Evolutionary conservation across 2,888 invertebrate species (phyloP).

Genomic region (Xanthia icteritia): DNA sequence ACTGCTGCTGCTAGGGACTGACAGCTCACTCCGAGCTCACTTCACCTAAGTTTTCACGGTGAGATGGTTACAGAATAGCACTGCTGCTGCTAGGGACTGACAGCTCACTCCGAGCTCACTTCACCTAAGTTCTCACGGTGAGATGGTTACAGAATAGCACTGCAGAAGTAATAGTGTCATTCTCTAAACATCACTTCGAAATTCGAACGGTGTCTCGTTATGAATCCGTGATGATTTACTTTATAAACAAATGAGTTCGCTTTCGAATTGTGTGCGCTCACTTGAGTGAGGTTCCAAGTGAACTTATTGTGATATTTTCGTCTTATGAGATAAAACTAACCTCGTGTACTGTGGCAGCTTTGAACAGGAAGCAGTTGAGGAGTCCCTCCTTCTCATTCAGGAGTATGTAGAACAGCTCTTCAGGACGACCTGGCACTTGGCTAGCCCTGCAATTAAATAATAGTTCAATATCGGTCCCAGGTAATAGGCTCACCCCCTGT

Average conservation of each 20-base stretch:
- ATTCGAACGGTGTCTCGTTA: neutral
- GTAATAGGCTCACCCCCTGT: neutral
- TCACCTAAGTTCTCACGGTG: too few species aligned
- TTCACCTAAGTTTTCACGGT: too few species aligned
- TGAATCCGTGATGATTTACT: neutral
- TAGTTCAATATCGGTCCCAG: neutral
- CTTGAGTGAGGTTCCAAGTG: neutral
- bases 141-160: too few species aligned
- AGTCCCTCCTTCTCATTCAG: constrained; percentile 93
- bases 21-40: too few species aligned
- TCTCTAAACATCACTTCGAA: neutral
- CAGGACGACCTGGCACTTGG: constrained; percentile 89
- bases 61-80: too few species aligned
- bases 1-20: too few species aligned
- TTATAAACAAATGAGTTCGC: constrained; percentile 1
- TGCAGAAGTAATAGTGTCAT: neutral
- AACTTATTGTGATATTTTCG: neutral
- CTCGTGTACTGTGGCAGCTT: constrained; percentile 92
- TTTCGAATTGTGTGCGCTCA: neutral
- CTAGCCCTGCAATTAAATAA: constrained; percentile 77
- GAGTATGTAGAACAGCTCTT: constrained; percentile 93
- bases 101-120: too few species aligned
- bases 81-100: too few species aligned
- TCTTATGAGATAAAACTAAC: constrained; percentile 88
- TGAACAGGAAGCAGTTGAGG: constrained; percentile 94